phyloP scores from a whole-genome alignment of 2,888 invertebrate species.

The Chromoteleia sp. region DNA sequence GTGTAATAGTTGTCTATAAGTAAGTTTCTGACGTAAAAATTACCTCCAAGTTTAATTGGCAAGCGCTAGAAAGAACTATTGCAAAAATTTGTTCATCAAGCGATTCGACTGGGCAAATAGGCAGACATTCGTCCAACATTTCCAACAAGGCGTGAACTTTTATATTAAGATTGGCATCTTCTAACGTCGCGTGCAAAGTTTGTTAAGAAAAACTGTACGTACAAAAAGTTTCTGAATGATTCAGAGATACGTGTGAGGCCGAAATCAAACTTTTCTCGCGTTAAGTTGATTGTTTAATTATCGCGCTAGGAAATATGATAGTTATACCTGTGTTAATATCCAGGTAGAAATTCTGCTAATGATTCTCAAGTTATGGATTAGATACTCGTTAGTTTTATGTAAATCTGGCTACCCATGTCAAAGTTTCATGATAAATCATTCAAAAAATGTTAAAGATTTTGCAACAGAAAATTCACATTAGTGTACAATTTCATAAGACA shows the following conservation, averaged over 20 bases:
- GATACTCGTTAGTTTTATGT: too few species aligned
- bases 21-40: constrained; percentile 35
- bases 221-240: constrained; percentile 47
- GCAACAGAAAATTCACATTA: too few species aligned
- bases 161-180: constrained; percentile 62
- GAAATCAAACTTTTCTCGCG: constrained; percentile 42
- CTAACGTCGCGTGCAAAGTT: constrained; percentile 58
- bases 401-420: too few species aligned
- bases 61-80: constrained; percentile 55
- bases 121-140: constrained; percentile 65
- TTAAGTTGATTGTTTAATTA: constrained; percentile 53
- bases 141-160: constrained; percentile 64
- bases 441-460: too few species aligned
- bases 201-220: constrained; percentile 61
- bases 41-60: constrained; percentile 64
- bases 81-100: constrained; percentile 58
- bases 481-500: too few species aligned
- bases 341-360: too few species aligned
- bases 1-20: neutral
- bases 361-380: too few species aligned
- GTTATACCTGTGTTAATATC: constrained; percentile 6
- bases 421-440: too few species aligned
- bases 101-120: constrained; percentile 61
- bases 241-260: constrained; percentile 13
- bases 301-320: constrained; percentile 13